Evolutionary conservation across 1,140 invertebrate species (phyloP), one percentile per base, ranked within the genome.

Genomic region (Mamestra configurata): DNA sequence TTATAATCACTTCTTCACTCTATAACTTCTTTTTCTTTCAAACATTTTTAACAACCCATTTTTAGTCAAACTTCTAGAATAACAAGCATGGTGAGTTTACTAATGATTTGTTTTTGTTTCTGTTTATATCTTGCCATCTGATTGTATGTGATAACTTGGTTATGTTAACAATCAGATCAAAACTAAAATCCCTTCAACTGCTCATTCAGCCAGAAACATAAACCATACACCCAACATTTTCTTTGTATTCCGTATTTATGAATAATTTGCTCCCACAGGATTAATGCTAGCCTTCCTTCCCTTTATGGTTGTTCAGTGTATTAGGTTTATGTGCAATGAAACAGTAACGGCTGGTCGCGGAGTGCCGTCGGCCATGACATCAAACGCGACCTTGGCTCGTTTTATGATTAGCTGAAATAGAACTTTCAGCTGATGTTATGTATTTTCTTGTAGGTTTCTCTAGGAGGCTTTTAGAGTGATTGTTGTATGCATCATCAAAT

Each of bases 251-350:
- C 22, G 66, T 40, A 40, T n/a, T 40, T 66, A 49, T 70, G 66
- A 70, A 70, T 70, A 49, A 72, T 72, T 53, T 11, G 24, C 49
- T 53, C 46, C 40, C 40, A 70, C 13, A 70, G 40, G 40, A 70
- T 72, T 72, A 72, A 72, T 24, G 51, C 31, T 61, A 40, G 22
- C 37, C 13, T 11, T 20, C 37, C 13, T 11, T 20, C 15, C 57
- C 24, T 76, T 76, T 64, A 76, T 59, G 43, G 57, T 35, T 76
- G 55, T 73, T 76, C 22, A 64, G 73, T 76, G 55, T 31, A 76
- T 76, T 46, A 76, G 57, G 15, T 76, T 76, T 76, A 64, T 61
- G 73, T 76, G 53, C 43, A 61, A 76, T 76, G 73, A 76, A 76
- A 76, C 13, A 5, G 53, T 37, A 59, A 75, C 53, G 71, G 22